Conservation (phyloP, 2,113 vertebrate genomes). For the Python bivittatus region DNA sequence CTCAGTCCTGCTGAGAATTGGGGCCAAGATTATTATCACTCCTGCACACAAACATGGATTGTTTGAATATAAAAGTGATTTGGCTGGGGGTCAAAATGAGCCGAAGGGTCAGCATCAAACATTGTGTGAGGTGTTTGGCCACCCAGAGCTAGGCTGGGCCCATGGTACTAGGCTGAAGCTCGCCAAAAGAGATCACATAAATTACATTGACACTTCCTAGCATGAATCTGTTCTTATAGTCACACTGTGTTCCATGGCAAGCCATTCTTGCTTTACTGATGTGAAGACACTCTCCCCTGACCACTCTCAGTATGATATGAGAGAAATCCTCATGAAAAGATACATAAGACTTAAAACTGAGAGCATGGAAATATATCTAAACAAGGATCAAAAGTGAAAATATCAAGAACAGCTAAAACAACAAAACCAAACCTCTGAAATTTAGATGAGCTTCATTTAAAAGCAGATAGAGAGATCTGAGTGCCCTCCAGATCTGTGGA, state of each 20-base stretch:
- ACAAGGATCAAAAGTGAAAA: too few relatives aligned
- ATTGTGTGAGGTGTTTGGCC: neutral
- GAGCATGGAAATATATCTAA: too few relatives aligned
- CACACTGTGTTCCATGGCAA: neutral
- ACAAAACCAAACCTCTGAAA: too few relatives aligned
- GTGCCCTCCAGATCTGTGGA: too few relatives aligned
- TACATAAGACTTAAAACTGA: too few relatives aligned
- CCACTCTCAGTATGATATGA: too few relatives aligned
- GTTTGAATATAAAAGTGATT: conserved; percentile 64
- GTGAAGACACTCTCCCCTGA: neutral
- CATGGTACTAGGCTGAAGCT: neutral
- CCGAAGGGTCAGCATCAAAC: neutral
- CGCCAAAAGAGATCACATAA: accelerated
- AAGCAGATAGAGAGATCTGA: too few relatives aligned
- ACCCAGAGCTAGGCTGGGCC: too few relatives aligned
- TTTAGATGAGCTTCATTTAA: too few relatives aligned
- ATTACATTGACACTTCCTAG: neutral
- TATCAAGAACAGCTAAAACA: too few relatives aligned
- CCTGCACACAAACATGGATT: conserved; percentile 64
- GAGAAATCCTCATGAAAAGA: too few relatives aligned
- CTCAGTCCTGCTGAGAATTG: conserved; percentile 63
- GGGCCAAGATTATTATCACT: conserved; percentile 70
- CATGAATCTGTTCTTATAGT: neutral
- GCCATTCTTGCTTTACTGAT: neutral
- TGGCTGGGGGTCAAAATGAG: conserved; percentile 16